Conservation (phyloP, 2,888 invertebrate species). For the Aleiodes testaceus region DNA sequence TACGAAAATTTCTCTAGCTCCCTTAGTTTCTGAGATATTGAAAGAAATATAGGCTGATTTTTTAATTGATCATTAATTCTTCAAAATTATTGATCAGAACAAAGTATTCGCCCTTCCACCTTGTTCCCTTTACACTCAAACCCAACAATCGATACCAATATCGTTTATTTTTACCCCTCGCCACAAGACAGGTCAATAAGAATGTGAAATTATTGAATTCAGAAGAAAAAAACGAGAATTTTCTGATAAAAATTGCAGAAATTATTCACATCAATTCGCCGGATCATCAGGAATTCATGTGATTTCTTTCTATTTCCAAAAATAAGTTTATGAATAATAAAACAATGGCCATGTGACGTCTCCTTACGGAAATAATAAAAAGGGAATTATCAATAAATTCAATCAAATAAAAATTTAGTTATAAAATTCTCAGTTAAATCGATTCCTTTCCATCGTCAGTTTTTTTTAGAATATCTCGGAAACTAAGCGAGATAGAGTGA, state of each 20-base stretch:
- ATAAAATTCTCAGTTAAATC: too few species aligned
- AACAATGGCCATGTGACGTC: neutral
- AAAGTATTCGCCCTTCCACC: constrained; percentile 53
- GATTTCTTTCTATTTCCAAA: neutral
- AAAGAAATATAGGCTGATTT: too few species aligned
- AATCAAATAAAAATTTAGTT: too few species aligned
- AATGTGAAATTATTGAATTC: neutral
- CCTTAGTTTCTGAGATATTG: too few species aligned
- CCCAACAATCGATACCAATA: constrained; percentile 57
- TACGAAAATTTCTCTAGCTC: too few species aligned
- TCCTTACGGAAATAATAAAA: neutral
- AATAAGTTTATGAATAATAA: neutral
- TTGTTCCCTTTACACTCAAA: constrained; percentile 47
- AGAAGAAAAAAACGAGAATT: neutral
- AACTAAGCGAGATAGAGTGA: too few species aligned
- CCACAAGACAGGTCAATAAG: too few species aligned
- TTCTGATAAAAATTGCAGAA: too few species aligned
- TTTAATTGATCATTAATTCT: too few species aligned
- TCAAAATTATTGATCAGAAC: constrained; percentile 59
- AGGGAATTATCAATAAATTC: too few species aligned
- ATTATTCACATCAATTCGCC: neutral
- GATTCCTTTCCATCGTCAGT: too few species aligned
- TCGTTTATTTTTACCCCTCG: constrained; percentile 57
- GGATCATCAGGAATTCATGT: neutral
- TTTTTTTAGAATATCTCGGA: too few species aligned